A percentile compares a stretch with the other conserved stretches of the same genome.
These are phyloP conservation scores for Lophura nycthemera DNA, from an alignment of 2,113 vertebrate genomes.

Conservation along the genomic window DNA sequence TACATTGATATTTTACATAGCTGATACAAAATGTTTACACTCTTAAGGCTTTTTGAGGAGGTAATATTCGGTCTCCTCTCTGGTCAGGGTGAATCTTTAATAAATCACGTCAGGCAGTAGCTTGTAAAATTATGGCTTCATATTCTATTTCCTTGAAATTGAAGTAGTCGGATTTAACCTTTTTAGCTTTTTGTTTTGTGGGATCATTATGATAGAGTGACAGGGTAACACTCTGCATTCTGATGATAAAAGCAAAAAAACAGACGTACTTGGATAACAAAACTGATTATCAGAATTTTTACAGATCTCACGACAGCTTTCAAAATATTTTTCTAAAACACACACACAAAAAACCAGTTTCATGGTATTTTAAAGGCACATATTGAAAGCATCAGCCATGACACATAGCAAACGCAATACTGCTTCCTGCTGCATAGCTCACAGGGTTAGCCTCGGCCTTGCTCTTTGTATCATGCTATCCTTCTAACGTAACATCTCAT, in stretches of 20 bases:
- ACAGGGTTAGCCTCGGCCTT: background rate
- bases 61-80: background rate
- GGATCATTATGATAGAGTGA: background rate
- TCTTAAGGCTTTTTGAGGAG: background rate
- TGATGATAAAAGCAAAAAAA: background rate
- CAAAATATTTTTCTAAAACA: background rate
- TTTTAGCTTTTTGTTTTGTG: background rate
- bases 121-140: conserved; percentile 58
- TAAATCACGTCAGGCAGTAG: conserved; percentile 50
- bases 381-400: background rate
- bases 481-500: background rate
- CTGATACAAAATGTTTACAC: conserved; percentile 17
- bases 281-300: background rate
- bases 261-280: background rate
- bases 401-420: background rate
- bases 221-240: background rate
- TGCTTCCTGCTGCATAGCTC: background rate
- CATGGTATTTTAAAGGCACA: background rate
- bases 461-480: background rate
- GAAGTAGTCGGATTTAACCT: background rate
- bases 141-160: conserved; percentile 17
- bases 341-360: background rate
- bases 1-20: conserved; percentile 18
- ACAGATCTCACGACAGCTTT: background rate
- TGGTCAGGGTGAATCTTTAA: conserved; percentile 4